Conservation (phyloP, 2,888 invertebrate genomes). For the Melolontha melolontha region DNA sequence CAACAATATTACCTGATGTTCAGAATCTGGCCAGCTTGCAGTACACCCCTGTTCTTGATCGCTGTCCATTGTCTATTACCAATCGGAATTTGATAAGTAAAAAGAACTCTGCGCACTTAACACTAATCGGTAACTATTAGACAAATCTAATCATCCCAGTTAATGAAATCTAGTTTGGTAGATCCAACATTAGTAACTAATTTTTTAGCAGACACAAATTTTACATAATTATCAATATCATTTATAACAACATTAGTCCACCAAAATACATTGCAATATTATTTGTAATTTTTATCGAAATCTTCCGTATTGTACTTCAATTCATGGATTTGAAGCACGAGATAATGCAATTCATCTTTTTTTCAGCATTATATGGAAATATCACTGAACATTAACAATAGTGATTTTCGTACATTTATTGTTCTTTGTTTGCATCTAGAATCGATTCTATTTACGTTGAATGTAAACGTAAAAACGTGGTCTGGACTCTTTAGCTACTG, state of each 20-base stretch:
- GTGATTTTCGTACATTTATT: too few species aligned
- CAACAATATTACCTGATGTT: constrained; percentile 58
- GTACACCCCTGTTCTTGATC: constrained; percentile 56
- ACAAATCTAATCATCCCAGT: background rate
- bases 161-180: too few species aligned
- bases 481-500: background rate
- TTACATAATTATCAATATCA: background rate
- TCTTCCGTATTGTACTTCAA: too few species aligned
- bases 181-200: too few species aligned
- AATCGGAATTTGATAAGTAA: background rate
- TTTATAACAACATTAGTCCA: too few species aligned
- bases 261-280: too few species aligned
- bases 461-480: constrained; percentile 4
- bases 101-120: background rate
- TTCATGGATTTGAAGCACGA: too few species aligned
- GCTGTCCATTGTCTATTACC: constrained; percentile 44
- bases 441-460: constrained; percentile 12
- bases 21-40: constrained; percentile 60
- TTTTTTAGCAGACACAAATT: background rate
- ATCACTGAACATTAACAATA: too few species aligned
- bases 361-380: too few species aligned
- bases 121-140: background rate
- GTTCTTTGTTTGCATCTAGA: too few species aligned
- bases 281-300: too few species aligned
- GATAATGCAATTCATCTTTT: too few species aligned